A percentile compares a stretch with the other conserved stretches of the same genome.
Evolutionary conservation across 2,797 vertebrate genomes (phyloP).

Genomic region (Brachyalestes nurse): DNA sequence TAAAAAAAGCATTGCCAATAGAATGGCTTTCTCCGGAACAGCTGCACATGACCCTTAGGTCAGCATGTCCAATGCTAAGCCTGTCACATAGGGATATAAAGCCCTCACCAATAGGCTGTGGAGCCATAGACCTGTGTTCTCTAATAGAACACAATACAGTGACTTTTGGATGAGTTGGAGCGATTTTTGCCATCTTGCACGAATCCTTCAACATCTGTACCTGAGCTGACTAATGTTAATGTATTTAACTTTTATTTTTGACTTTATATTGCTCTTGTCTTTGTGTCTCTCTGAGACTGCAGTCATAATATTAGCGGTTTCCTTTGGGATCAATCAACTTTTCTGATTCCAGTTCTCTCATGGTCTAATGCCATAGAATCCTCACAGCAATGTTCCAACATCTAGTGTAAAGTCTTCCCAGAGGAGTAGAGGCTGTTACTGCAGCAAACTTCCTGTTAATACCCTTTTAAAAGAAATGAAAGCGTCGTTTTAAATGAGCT

Average conservation of each 20-base stretch:
- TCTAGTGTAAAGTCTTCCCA: background rate
- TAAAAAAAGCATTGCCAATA: background rate
- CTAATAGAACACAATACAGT: background rate
- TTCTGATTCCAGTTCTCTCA: no score
- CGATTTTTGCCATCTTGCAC: background rate
- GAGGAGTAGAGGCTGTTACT: background rate
- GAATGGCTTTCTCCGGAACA: background rate
- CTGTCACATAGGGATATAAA: background rate
- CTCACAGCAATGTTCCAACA: background rate
- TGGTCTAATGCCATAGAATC: no score
- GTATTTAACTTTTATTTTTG: no score
- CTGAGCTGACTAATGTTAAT: background rate
- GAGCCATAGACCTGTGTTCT: background rate
- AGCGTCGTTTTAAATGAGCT: slow-evolving; percentile 1
- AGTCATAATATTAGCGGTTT: no score
- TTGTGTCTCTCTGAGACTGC: no score
- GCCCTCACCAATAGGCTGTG: background rate
- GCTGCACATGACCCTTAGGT: background rate
- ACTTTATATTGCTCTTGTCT: no score
- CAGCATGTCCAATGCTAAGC: background rate
- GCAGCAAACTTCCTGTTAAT: background rate
- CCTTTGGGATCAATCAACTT: no score
- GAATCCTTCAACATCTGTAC: background rate
- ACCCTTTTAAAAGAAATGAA: background rate
- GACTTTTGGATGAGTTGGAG: background rate